Base-by-base conservation (phyloP, 2,888 invertebrate species). In the Crossocerus cetratus region DNA sequence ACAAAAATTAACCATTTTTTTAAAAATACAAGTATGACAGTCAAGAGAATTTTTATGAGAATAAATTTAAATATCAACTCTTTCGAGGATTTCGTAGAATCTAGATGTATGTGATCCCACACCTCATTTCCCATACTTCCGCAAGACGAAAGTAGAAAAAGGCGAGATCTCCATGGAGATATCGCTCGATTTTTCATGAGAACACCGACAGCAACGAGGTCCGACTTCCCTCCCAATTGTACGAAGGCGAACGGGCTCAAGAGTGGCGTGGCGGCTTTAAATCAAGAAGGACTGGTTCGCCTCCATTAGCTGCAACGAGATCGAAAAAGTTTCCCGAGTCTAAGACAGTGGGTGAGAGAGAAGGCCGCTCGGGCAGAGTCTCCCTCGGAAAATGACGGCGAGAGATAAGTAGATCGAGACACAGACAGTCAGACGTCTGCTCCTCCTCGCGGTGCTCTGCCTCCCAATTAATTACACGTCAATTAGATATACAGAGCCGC, bases 381-480 rank as follows among this genome's bases (percentile, higher is more conserved):
- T 32, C 8, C 32, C 32, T 32, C 11, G 5, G 32, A 32, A 32
- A 32, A 32, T 32, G 32, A 32, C 32, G 32, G 0, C 32, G 32
- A 11, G 5, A 32, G 32, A 32, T 32, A 32, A 32, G 32, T 32
- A 32, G 32, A 32, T 11, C 49, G 49, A 49, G 4, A 49, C 14
- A 45, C 45, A n/a, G 45, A 45, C 45, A 45, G 45, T 11, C 49
- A 49, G 49, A 14, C 14, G 13, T 43, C 5, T 43, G 43, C 43
- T 13, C 5, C 45, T 49, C 49, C 14, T 4, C 49, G 16, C 13
- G 49, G 3, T 16, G 13, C n/a, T 44, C 57, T 66, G 67, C 72
- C 72, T 72, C 72, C 62, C 62, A 63, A 77, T 78, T 77, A 74
- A 77, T 74, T 77, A 63, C 77, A 68, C 72, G 78, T 78, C 77